Base-by-base conservation (phyloP, 2,888 invertebrate species). In the Sesia apiformis region DNA sequence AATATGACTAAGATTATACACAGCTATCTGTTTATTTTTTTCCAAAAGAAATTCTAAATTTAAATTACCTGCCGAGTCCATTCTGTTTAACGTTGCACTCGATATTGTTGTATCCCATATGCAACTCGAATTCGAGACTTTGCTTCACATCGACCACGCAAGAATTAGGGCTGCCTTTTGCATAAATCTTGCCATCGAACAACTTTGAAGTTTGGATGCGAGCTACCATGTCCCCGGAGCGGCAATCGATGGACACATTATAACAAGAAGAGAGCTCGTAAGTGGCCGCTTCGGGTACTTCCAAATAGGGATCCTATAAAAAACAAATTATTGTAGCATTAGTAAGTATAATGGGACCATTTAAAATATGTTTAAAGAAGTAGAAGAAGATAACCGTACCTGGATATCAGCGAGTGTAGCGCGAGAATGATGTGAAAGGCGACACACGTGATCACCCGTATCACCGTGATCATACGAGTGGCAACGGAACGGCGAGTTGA, bases 401-500 rank as follows among this genome's bases (percentile, higher is more conserved):
- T 95, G 95, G 66, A 97, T 96, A 74, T 96, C 96, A 53, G 95
- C 93, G 59, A 97, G 92, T 23, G 97, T 97, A 46, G 97, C 95
- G 64, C 96, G 92, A 53, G 96, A 95, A 79, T 97, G 96, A 89
- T 97, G 97, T 64, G 96, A 96, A 40, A 97, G 92, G 69, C 97
- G 93, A 89, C 97, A 98, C 52, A 97, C 97, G 91, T 95, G 94
- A 72, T 97, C 97, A 55, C 97, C 97, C 63, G 96, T 97, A 76
- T 97, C 97, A 53, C 97, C 97, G 78, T 95, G 97, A 80, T 97
- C 97, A 81, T 97, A 97, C 5, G 97, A 97, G 81, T 97, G 97
- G 81, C 97, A 97, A 75, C 92, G 91, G 92, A 95, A 97, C 49
- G 96, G 96, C 42, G 96, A 96, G 81, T 95, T 96, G 56, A 97